A percentile compares a stretch with the other conserved stretches of the same genome.
These are phyloP conservation scores for Phyllostomus discolor DNA, from an alignment of 2,113 vertebrate species.

Conservation along the genomic window DNA sequence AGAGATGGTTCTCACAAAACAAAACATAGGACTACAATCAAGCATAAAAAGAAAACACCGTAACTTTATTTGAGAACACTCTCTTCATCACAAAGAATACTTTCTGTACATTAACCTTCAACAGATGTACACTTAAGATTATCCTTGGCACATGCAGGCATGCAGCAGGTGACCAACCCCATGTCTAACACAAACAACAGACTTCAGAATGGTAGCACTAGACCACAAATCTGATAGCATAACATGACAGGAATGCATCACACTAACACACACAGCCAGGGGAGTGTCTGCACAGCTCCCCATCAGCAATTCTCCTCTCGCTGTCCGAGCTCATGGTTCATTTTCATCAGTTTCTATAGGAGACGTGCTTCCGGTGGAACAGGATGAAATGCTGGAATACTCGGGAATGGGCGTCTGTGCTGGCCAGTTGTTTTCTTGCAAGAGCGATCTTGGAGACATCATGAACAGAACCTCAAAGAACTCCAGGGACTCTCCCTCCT, in stretches of 20 bases:
- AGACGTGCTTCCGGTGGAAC: neutral
- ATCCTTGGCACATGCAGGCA: neutral
- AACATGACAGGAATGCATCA: too few species aligned
- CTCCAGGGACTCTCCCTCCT: conserved; percentile 84
- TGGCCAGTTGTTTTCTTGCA: conserved; percentile 78
- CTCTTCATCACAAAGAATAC: neutral
- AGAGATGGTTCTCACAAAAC: neutral
- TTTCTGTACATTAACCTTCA: neutral
- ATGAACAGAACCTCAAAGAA: conserved; percentile 87
- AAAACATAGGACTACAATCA: neutral
- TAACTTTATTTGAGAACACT: neutral
- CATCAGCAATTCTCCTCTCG: neutral
- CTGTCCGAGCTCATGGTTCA: conserved; percentile 44
- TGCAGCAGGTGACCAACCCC: neutral
- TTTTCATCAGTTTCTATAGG: conserved; percentile 82
- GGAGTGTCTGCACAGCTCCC: neutral
- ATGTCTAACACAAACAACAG: neutral
- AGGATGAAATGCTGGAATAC: neutral
- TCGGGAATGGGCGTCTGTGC: conserved; percentile 56
- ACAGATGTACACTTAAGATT: neutral
- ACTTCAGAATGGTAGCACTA: neutral
- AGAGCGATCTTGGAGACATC: conserved; percentile 78
- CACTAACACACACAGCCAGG: too few species aligned
- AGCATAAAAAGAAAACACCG: neutral
- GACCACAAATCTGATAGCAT: neutral